Percentiles rank a stretch among this genome's conserved stretches.
Evolutionary conservation across 2,888 invertebrate species (phyloP).

Genomic region (Anorthoa munda): DNA sequence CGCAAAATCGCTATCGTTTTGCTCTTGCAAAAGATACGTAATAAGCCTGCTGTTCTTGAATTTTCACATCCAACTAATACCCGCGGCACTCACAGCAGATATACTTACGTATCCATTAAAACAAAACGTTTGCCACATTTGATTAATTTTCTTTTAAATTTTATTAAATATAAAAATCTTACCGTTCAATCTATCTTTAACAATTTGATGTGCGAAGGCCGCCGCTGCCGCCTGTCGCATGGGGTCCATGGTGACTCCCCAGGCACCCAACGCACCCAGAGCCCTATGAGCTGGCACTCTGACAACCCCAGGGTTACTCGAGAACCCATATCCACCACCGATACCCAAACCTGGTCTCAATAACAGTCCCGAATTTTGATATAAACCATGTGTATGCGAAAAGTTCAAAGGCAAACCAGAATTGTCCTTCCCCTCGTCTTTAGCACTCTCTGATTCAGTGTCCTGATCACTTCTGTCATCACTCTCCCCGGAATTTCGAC

Average conservation of each 20-base stretch:
- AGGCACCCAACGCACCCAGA: constrained; percentile 89
- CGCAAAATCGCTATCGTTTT: too few relatives aligned
- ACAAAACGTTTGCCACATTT: too few relatives aligned
- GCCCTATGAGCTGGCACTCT: constrained; percentile 95
- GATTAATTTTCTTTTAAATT: too few relatives aligned
- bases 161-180: constrained; percentile 76
- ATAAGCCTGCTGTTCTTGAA: too few relatives aligned
- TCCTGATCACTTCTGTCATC: constrained; percentile 89
- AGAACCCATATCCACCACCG: constrained; percentile 90
- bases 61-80: neutral
- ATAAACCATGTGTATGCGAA: constrained; percentile 85
- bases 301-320: constrained; percentile 94
- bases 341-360: constrained; percentile 87
- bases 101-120: neutral
- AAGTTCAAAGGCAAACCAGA: constrained; percentile 83
- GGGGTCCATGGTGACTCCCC: constrained; percentile 92
- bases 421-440: constrained; percentile 85
- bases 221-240: constrained; percentile 93
- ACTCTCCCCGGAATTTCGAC: constrained; percentile 88
- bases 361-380: constrained; percentile 84
- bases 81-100: neutral
- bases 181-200: constrained; percentile 96
- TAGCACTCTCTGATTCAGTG: constrained; percentile 89
- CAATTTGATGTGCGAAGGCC: constrained; percentile 95
- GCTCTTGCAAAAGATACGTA: too few relatives aligned